Conservation (phyloP, 92 coral and sea anemone genomes). For the Porites lobata region DNA sequence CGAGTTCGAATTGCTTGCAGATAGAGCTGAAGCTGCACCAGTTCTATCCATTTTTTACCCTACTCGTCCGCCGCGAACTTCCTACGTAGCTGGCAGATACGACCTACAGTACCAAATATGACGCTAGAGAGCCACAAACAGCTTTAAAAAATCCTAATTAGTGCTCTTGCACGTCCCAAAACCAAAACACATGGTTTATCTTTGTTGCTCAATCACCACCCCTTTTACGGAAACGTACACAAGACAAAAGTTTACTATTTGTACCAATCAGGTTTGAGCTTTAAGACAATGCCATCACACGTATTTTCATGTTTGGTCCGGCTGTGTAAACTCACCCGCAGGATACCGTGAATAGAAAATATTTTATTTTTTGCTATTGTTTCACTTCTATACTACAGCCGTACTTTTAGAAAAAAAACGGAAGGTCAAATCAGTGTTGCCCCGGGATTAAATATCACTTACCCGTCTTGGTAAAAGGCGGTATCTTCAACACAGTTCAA, state of each 20-base stretch:
- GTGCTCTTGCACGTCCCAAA: background rate
- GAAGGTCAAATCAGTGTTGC: too few species aligned
- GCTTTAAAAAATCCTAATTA: background rate
- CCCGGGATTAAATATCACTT: background rate
- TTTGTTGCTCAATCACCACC: conserved; percentile 11
- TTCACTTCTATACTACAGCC: background rate
- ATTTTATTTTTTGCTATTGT: too few species aligned
- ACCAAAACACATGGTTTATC: background rate
- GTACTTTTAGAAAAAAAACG: too few species aligned
- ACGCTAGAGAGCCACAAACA: background rate
- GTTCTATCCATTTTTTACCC: conserved; percentile 24
- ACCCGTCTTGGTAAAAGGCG: background rate
- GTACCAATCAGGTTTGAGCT: conserved; percentile 29
- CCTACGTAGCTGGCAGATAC: background rate
- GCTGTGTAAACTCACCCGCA: background rate
- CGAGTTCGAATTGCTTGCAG: background rate
- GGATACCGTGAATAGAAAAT: background rate
- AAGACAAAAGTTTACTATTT: background rate
- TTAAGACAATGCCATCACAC: background rate
- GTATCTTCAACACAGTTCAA: background rate
- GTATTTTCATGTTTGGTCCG: background rate
- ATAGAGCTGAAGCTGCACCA: conserved; percentile 6
- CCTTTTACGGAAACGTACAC: conserved; percentile 6
- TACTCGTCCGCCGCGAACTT: background rate
- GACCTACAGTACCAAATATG: background rate